Base-by-base conservation (phyloP, 2,888 invertebrate genomes). In the Griposia aprilina region DNA sequence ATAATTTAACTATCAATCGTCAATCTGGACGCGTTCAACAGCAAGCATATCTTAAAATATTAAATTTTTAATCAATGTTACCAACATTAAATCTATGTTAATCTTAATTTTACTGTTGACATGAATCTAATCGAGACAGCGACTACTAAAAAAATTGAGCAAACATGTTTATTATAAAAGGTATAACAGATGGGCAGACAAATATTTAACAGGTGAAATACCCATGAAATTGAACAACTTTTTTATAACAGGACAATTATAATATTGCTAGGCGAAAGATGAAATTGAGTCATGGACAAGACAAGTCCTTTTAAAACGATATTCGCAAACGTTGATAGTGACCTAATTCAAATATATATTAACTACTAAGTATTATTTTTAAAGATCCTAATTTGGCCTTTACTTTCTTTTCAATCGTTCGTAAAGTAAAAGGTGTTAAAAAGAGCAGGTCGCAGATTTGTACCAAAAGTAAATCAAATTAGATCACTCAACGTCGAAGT, bases 281-380 rank as follows among this genome's bases (percentile, higher is more conserved):
- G 20, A 69, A 62, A 55, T 59, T 66, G 59, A 63, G 74, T 83
- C 66, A 84, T 78, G 74, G 52, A 67, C 30, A 85, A 82, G 48
- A 65, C 30, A 85, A 82, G 78, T 66, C 26, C 70, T 81, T 63
- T 52, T 57, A 45, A 74, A 55, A 60, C 17, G 20, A 69, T 26
- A 23, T 26, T 62, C 5, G 20, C 30, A 26, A 63, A 74, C 26
- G 50, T 62, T 60, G 30, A 13, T 23, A 78, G 67, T 76, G 84
- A 86, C 36, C 74, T 78, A 70, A 83, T 70, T 78, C 15, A 26
- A 77, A 50, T 30, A 36, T 15, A 70, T 20, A 36, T 71, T 26
- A 36, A 59, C 36, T 63, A 36, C 13, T 63, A 66, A 60, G 20
- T 62, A 55, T 67, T 66, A 63, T 66, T 30, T 41, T 55, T 50